phyloP scores from a whole-genome alignment of 2,888 invertebrate genomes.

The Heteropelma amictum region DNA sequence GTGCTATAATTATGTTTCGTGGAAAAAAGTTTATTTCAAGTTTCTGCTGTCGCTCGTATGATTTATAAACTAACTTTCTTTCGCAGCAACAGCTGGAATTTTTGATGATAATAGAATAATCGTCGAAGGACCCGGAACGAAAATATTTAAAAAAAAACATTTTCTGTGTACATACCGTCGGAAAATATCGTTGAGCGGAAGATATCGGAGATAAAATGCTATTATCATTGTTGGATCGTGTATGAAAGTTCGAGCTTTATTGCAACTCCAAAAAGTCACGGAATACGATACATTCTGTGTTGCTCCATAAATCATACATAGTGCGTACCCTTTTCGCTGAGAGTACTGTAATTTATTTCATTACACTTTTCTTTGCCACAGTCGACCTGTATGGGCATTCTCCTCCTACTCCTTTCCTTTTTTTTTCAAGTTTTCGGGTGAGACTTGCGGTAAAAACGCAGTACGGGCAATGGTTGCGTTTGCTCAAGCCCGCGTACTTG shows the following conservation, averaged over 20 bases:
- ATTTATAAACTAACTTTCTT: background rate
- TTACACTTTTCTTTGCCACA: conserved; percentile 60
- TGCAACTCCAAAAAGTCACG: no score
- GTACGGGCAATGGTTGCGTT: conserved; percentile 26
- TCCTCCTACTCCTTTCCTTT: background rate
- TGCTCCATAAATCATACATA: conserved; percentile 9
- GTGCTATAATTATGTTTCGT: background rate
- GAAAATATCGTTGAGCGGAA: background rate
- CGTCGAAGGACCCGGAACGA: no score
- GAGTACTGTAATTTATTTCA: conserved; percentile 72
- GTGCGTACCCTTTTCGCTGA: conserved; percentile 57
- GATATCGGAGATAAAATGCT: no score
- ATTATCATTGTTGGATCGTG: no score
- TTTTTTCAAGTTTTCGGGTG: conserved; percentile 4
- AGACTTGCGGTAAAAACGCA: background rate
- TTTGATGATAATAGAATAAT: background rate
- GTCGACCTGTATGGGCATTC: conserved; percentile 14
- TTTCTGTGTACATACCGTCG: no score
- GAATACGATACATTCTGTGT: no score
- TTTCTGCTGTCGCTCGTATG: background rate
- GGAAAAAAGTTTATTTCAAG: background rate
- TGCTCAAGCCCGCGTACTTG: conserved; percentile 15
- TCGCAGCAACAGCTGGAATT: background rate
- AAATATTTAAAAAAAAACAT: no score
- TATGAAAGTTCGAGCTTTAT: background rate